These are phyloP conservation scores for Larimichthys polyactis DNA, from an alignment of 2,113 vertebrate species.

Conservation along the genomic window DNA sequence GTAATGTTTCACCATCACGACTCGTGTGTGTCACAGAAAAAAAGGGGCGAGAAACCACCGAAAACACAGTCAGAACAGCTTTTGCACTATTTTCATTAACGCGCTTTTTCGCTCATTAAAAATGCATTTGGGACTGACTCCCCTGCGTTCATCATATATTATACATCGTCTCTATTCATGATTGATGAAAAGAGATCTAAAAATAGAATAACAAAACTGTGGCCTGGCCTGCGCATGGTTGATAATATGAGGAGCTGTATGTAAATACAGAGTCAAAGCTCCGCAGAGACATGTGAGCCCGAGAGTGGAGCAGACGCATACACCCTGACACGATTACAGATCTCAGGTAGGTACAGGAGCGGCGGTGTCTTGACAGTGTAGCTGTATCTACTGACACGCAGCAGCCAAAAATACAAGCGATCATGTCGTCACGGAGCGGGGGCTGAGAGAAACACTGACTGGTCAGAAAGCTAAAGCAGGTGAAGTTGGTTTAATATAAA, in stretches of 20 bases:
- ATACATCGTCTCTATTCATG: constrained; percentile 79
- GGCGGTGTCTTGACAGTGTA: not conserved
- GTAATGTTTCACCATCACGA: not conserved
- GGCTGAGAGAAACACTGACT: constrained; percentile 13
- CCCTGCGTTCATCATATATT: constrained; percentile 79
- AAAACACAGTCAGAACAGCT: constrained; percentile 17
- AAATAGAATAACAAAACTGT: constrained; percentile 79
- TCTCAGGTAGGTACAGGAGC: not conserved
- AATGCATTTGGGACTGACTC: constrained; percentile 78
- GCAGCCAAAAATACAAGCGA: not conserved
- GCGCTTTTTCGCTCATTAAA: constrained; percentile 74
- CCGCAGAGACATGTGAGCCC: constrained; percentile 19
- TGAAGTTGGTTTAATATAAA: not conserved
- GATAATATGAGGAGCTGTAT: constrained; percentile 24
- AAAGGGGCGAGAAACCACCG: not conserved
- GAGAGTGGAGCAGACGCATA: constrained; percentile 7
- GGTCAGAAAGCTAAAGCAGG: constrained; percentile 23
- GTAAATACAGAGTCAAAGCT: constrained; percentile 65
- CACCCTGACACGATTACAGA: constrained; percentile 18
- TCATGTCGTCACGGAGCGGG: not conserved
- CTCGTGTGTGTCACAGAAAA: not conserved
- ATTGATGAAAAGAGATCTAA: constrained; percentile 79
- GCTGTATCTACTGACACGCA: constrained; percentile 19
- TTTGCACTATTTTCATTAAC: constrained; percentile 61
- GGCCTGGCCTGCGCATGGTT: constrained; percentile 38